These are phyloP conservation scores for Xenopus laevis DNA, from an alignment of 2,113 vertebrate species.

Conservation along the genomic window DNA sequence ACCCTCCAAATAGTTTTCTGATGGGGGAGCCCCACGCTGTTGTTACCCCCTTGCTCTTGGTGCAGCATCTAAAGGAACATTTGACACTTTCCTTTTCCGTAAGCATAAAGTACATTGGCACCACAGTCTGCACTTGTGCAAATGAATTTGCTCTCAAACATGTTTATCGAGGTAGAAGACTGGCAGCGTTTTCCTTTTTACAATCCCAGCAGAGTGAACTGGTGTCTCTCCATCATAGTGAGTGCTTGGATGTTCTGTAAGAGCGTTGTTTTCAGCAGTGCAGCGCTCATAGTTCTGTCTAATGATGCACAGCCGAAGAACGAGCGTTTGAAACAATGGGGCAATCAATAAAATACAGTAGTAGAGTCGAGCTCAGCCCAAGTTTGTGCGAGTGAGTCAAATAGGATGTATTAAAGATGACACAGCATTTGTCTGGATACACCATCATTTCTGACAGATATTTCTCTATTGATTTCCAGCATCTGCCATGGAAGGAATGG, in stretches of 20 bases:
- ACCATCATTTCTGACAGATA: constrained; percentile 10
- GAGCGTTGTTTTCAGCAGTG: neutral
- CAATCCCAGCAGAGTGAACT: neutral
- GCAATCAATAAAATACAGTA: constrained; percentile 19
- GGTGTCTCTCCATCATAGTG: neutral
- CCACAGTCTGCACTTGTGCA: too few relatives aligned
- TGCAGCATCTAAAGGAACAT: too few relatives aligned
- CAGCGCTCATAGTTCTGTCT: neutral
- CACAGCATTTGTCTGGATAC: constrained; percentile 27
- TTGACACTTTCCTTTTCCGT: too few relatives aligned
- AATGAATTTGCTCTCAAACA: too few relatives aligned
- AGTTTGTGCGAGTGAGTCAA: constrained; percentile 25
- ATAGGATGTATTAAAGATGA: constrained; percentile 40
- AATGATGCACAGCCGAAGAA: constrained; percentile 21
- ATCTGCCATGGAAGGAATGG: neutral
- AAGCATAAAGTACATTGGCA: too few relatives aligned
- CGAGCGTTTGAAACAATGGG: constrained; percentile 16
- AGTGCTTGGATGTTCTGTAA: neutral
- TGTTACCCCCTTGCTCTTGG: too few relatives aligned
- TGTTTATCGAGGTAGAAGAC: too few relatives aligned
- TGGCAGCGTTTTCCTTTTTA: neutral
- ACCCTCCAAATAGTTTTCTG: too few relatives aligned
- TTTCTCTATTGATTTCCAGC: constrained; percentile 22
- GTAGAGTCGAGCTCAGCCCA: constrained; percentile 12
- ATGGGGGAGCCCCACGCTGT: too few relatives aligned